Base-by-base conservation (phyloP, 2,797 vertebrate species). In the Meriones psammophilus region DNA sequence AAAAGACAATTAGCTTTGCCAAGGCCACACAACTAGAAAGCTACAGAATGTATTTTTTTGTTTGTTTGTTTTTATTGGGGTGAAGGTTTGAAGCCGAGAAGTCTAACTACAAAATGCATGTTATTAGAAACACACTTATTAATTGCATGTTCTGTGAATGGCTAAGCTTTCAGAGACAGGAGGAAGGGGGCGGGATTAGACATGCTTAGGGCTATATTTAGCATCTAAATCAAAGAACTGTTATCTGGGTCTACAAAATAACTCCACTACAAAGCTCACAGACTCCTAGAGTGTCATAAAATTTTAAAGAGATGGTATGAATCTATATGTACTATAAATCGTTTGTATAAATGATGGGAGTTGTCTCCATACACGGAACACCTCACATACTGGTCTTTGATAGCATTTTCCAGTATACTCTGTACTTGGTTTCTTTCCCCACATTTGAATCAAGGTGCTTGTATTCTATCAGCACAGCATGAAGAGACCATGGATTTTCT, bases 11-110 rank as follows among this genome's bases (percentile, higher is more conserved):
- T 93, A 78, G 66, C 28, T 83, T 92, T 89, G 13, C 18, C 36
- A 86, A 92, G 89, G 73, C 85, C 92, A 86, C 89, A 80, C 89
- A 95, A 20, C 68, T 92, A 76, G 50, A 80, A 92, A 81, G 58
- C 76, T 56, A 42, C 54, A 39, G 88, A 74, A 77, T 28, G 4
- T 15, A 42, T 68, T 60, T 84, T 58, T 46, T 42, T 42, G 42
- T 42, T 42, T 69, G 12, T 87, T 58, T 84, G 22, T 78, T 85
- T 92, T 28, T 69, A 77, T 42, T 80, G 54, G 46, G 6, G 54
- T 64, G 56, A 36, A 42, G n/a, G 89, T 69, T 39, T 95, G 69
- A 92, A 58, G 24, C 18, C 33, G 73, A 33, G 22, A 42, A 69
- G 50, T 68, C 60, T 86, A 66, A 73, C 62, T 54, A 84, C 39